phyloP scores from a whole-genome alignment of 2,113 vertebrate genomes.

The Pterocles orientalis region DNA sequence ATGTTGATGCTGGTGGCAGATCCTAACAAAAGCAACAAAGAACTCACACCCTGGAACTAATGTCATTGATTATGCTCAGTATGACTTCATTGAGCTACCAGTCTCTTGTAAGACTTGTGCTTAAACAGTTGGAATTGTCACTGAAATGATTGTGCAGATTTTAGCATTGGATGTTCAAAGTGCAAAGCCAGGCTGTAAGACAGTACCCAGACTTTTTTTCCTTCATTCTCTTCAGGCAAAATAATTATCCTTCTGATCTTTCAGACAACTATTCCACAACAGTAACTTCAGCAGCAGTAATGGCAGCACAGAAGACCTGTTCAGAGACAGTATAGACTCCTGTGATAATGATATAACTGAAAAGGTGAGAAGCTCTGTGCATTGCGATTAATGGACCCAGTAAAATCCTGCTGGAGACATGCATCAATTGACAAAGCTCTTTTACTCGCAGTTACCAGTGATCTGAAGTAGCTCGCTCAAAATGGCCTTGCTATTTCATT shows the following conservation, averaged over 20 bases:
- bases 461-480: neutral
- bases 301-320: slow-evolving; percentile 95
- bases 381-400: neutral
- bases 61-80: neutral
- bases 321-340: slow-evolving; percentile 95
- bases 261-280: slow-evolving; percentile 93
- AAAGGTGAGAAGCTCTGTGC: slow-evolving; percentile 79
- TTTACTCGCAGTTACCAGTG: neutral
- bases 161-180: neutral
- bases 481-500: neutral
- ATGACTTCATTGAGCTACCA: slow-evolving; percentile 18
- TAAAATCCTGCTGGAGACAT: neutral
- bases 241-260: slow-evolving; percentile 42
- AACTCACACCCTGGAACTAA: neutral
- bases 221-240: slow-evolving; percentile 59
- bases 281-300: slow-evolving; percentile 98
- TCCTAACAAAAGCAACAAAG: neutral
- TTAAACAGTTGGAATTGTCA: neutral
- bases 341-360: slow-evolving; percentile 93
- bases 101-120: neutral
- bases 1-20: neutral
- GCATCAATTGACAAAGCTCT: neutral
- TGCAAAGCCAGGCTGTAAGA: neutral
- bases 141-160: neutral
- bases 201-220: neutral